A percentile compares a stretch with the other conserved stretches of the same genome.
Evolutionary conservation across 1,140 invertebrate genomes (phyloP).

Genomic region (Cryptotermes secundus): DNA sequence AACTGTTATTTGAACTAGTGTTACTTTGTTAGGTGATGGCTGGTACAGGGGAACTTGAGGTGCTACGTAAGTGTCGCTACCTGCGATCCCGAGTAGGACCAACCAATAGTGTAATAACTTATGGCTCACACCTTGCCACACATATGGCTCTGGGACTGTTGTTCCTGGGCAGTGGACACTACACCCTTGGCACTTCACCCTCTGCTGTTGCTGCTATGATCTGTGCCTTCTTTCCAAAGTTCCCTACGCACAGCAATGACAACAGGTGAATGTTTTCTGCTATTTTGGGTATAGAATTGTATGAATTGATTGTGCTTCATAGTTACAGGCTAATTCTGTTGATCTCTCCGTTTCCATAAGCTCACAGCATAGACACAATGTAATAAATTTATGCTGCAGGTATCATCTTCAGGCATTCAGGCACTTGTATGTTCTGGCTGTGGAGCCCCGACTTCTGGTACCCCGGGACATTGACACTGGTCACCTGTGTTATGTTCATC

Average conservation of each 20-base stretch:
- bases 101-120: constrained; percentile 69
- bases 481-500: constrained; percentile 75
- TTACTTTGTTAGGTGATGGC: constrained; percentile 71
- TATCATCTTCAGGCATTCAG: constrained; percentile 94
- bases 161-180: constrained; percentile 91
- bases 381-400: constrained; percentile 50
- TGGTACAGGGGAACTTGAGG: constrained; percentile 86
- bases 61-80: constrained; percentile 82
- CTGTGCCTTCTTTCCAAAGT: constrained; percentile 94
- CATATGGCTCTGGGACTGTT: constrained; percentile 91
- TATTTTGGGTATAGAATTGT: neutral
- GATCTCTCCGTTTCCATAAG: neutral
- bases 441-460: constrained; percentile 82
- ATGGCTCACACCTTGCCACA: constrained; percentile 91
- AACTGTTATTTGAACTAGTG: neutral
- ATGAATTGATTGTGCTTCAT: neutral
- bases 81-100: constrained; percentile 72
- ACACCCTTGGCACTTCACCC: constrained; percentile 80
- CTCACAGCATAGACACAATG: neutral
- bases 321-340: too few relatives aligned
- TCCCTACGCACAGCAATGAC: constrained; percentile 93
- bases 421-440: constrained; percentile 92
- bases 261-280: constrained; percentile 66
- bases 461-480: constrained; percentile 82
- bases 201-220: constrained; percentile 84